Base-by-base conservation (phyloP, 1,140 invertebrate genomes). In the Listronotus oregonensis region DNA sequence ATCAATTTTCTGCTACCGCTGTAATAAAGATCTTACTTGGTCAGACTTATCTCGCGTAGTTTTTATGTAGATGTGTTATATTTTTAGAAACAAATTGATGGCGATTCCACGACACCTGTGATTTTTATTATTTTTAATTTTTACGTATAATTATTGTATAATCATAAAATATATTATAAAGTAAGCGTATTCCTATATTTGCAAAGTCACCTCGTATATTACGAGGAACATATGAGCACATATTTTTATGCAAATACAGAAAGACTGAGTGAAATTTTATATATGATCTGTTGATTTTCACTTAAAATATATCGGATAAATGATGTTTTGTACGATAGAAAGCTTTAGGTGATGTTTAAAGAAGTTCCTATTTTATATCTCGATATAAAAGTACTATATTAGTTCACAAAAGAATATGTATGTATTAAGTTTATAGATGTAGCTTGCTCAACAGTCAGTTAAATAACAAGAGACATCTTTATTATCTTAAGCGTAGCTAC, bases 311-410 rank as follows among this genome's bases (percentile, higher is more conserved):
- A 75, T 75, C 72, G 74, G 73, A 75, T 76, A 75, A 68, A 59
- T 75, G 72, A 77, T 77, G 74, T 77, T 77, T 77, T 76, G 74
- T 77, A 76, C 70, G 74, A 73, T 73, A 78, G 69, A 73, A 78
- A 75, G 76, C 72, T 77, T 77, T 78, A 78, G 77, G 77, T 79
- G 77, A 78, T 79, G 75, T 78, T 78, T 77, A 78, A 77, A 71
- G 73, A 79, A 78, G 77, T 79, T 79, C 77, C 77, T 80, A 79
- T 79, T 79, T 79, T 79, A 77, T 78, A 76, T 78, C 75, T 78
- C 75, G 76, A 75, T 79, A 77, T 75, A 69, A 73, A 73, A 71
- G 66, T 71, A 76, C 49, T 66, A 65, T 65, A 66, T 66, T 75
- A 70, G 70, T 75, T 75, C 72, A 75, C 74, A 75, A 73, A 52